phyloP scores from a whole-genome alignment of 2,797 vertebrate genomes.

The Dendrocincla fuliginosa region DNA sequence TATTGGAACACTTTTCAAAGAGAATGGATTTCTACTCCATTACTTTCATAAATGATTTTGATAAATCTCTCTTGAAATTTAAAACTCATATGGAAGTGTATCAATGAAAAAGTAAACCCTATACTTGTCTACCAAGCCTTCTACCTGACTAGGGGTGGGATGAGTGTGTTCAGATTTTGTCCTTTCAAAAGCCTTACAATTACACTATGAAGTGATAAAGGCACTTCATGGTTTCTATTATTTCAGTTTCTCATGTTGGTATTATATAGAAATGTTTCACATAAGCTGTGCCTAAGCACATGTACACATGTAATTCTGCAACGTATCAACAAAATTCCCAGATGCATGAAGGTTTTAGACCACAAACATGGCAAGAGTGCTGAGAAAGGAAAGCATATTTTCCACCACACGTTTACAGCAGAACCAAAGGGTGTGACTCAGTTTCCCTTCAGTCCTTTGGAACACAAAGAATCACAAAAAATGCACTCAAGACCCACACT shows the following conservation, averaged over 20 bases:
- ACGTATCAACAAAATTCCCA: not conserved
- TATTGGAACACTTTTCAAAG: not conserved
- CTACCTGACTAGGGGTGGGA: not conserved
- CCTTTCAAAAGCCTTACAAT: not conserved
- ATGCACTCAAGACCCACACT: slow-evolving; percentile 6
- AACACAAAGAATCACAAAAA: slow-evolving; percentile 13
- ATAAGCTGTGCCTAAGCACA: not conserved
- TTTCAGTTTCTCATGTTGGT: not conserved
- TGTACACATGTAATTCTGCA: not conserved
- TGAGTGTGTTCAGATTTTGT: not conserved
- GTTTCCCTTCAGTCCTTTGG: not conserved
- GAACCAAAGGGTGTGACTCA: not conserved
- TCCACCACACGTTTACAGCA: not conserved
- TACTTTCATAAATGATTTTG: not conserved
- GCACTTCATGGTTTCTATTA: not conserved
- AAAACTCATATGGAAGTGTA: not conserved
- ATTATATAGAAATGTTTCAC: not conserved
- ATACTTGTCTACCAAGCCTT: not conserved
- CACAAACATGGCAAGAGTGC: not conserved
- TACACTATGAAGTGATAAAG: not conserved
- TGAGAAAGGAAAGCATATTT: not conserved
- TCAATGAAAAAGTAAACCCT: not conserved
- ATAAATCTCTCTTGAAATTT: not conserved
- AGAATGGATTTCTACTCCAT: not conserved
- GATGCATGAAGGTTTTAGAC: not conserved